Conservation (phyloP, 2,113 vertebrate genomes). For the Stomatorhinus ivindoensis region DNA sequence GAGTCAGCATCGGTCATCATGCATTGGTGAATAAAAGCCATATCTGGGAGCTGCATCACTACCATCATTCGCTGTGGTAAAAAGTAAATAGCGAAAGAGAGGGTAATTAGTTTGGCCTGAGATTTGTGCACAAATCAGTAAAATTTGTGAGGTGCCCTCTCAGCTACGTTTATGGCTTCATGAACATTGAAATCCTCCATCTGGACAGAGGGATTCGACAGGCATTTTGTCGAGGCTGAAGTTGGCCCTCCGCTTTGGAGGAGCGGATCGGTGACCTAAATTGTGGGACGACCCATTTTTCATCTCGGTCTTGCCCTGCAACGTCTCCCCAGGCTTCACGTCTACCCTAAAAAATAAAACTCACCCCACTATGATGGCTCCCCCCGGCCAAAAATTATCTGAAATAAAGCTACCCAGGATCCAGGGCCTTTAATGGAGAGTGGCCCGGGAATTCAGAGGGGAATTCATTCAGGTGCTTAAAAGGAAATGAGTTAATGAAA, state of each 20-base stretch:
- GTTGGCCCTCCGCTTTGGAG: neutral
- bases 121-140: neutral
- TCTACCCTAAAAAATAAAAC: neutral
- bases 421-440: neutral
- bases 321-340: neutral
- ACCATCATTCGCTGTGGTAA: neutral
- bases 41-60: neutral
- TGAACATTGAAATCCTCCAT: neutral
- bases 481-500: neutral
- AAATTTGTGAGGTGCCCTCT: neutral
- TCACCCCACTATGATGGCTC: neutral
- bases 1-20: neutral
- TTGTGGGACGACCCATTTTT: constrained; percentile 20
- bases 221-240: neutral
- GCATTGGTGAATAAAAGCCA: neutral
- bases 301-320: constrained; percentile 1
- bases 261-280: neutral
- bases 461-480: neutral
- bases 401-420: neutral
- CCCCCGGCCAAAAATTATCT: neutral
- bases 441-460: neutral
- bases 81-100: neutral
- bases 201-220: neutral
- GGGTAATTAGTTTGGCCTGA: neutral
- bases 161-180: neutral